Evolutionary conservation across 2,888 invertebrate genomes (phyloP), one percentile per base, ranked within the genome.

Genomic region (Pardosa pseudoannulata): DNA sequence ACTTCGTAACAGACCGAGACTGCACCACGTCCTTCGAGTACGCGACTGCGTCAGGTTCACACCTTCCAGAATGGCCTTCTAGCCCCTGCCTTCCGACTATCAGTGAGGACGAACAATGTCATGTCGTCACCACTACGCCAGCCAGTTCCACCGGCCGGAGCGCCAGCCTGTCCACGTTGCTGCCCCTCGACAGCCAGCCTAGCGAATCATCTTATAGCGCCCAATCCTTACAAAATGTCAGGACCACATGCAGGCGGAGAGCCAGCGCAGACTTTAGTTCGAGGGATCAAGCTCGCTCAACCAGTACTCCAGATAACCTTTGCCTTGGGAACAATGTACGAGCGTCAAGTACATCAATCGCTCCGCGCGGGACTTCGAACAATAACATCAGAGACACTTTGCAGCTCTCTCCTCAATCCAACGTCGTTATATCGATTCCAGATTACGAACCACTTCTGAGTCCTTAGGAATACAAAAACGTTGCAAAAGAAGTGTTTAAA

Each of bases 401-500:
- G 6, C 71, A 74, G 7, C 16, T 71, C 2, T 78, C 83, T 23
- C n/a, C 65, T 32, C 87, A 89, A 27, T 75, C 73, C 28, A 85
- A 80, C 27, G 87, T 88, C 32, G 82, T 83, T 11, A 89, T 89
- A 71, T 28, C 72, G 27, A 88, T 88, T 65, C 88, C 89, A 11
- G 88, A 89, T 50, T 78, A 62, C 36, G 85, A 89, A 74, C 79
- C 89, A 1, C 62, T 89, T 16, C 73, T 89, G 50, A 87, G 88
- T 31, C 87, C 88, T 39, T 71, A 62, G 62, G 46, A 27, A 31
- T 29, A 29, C 1, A 5, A 46, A 46, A 16, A n/a, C 9, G 16
- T 46, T 36, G 36, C 5, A 36, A 36, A 5, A n/a, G n/a, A n/a
- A n/a, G n/a, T n/a, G n/a, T n/a, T n/a, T n/a, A n/a, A n/a, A n/a